Evolutionary conservation across 2,888 invertebrate genomes (phyloP).

Genomic region (Gibbula magus): DNA sequence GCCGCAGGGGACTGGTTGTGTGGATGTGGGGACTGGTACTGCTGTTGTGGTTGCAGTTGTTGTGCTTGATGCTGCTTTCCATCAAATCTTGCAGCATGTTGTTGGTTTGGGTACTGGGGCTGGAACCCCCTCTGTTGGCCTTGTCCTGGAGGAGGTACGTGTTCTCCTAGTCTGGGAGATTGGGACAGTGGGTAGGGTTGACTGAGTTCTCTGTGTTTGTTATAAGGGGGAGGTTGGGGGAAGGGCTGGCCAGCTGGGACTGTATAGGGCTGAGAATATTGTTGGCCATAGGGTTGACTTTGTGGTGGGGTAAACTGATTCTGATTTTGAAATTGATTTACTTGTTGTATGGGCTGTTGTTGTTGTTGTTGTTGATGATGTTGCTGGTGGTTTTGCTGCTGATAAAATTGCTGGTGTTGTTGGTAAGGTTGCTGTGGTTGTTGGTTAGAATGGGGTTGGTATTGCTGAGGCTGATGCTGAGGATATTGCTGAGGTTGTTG

Average conservation of each 20-base stretch:
- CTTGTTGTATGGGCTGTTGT: background rate
- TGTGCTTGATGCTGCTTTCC: background rate
- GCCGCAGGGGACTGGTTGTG: background rate
- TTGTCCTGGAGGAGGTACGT: background rate
- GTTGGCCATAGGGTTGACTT: background rate
- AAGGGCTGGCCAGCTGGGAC: background rate
- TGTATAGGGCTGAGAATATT: background rate
- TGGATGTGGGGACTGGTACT: background rate
- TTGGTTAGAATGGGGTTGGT: too few relatives aligned
- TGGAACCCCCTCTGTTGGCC: background rate
- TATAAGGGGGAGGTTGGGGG: slow-evolving; percentile 1
- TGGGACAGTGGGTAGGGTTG: slow-evolving; percentile 2
- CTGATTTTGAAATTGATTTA: background rate
- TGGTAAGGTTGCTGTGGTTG: background rate
- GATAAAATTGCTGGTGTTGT: background rate
- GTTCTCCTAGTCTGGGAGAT: background rate
- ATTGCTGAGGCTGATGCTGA: background rate
- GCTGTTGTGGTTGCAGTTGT: background rate
- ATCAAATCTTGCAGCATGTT: background rate
- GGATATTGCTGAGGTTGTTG: background rate
- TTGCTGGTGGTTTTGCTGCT: background rate
- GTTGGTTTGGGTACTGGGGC: background rate
- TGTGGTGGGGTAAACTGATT: background rate
- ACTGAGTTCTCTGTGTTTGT: slow-evolving; percentile 10
- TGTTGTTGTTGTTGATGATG: background rate